Conservation (phyloP, 2,888 invertebrate genomes). For the Chesias legatella region DNA sequence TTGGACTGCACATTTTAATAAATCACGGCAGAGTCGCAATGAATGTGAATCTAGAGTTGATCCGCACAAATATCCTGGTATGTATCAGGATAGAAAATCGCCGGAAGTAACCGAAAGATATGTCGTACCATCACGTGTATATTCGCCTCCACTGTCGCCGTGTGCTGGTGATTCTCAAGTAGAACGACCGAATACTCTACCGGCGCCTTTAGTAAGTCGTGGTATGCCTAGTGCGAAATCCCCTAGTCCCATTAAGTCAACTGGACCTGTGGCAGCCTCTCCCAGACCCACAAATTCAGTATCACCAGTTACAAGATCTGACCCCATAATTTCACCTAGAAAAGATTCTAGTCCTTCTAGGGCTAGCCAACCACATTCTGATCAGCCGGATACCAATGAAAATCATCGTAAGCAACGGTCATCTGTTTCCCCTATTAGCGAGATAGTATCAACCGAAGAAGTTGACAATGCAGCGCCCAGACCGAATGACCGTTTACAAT, state of each 20-base stretch:
- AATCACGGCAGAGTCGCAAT: slow-evolving; percentile 81
- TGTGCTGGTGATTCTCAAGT: slow-evolving; percentile 81
- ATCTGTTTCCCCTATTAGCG: slow-evolving; percentile 47
- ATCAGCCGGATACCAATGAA: slow-evolving; percentile 39
- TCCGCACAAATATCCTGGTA: slow-evolving; percentile 53
- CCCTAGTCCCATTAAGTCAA: slow-evolving; percentile 68
- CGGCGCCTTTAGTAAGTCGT: slow-evolving; percentile 60
- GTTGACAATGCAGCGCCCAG: slow-evolving; percentile 32
- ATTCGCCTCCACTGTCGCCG: slow-evolving; percentile 76
- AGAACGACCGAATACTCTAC: slow-evolving; percentile 67
- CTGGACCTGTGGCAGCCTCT: slow-evolving; percentile 51
- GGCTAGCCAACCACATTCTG: slow-evolving; percentile 36
- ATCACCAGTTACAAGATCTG: slow-evolving; percentile 50
- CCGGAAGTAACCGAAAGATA: slow-evolving; percentile 61
- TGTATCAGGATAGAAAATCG: slow-evolving; percentile 62
- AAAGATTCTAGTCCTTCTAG: slow-evolving; percentile 52
- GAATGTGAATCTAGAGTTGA: slow-evolving; percentile 60
- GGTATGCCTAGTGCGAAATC: slow-evolving; percentile 60
- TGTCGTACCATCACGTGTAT: slow-evolving; percentile 67
- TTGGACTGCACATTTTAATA: slow-evolving; percentile 95
- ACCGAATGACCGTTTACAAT: slow-evolving; percentile 39
- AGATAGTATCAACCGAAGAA: slow-evolving; percentile 38
- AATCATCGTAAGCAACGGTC: slow-evolving; percentile 44
- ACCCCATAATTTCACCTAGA: slow-evolving; percentile 48
- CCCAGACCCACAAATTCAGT: slow-evolving; percentile 47